Conservation (phyloP, 2,797 vertebrate species). For the Tauraco hartlaubi region DNA sequence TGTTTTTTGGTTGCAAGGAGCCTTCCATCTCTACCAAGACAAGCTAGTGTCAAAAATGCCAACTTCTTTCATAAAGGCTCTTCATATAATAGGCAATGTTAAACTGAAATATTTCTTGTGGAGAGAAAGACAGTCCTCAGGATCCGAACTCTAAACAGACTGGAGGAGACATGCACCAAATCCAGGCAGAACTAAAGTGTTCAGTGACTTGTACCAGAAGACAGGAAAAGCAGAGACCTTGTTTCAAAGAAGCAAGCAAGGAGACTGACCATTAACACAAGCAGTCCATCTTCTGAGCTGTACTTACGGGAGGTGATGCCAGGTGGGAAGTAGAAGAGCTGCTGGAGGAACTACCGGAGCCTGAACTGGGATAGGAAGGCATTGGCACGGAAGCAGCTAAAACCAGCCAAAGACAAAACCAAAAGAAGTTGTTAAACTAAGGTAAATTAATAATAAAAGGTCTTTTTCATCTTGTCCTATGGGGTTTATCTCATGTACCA, state of each 20-base stretch:
- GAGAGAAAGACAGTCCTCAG: not conserved
- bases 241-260: not conserved
- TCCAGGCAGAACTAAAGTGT: not conserved
- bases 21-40: not conserved
- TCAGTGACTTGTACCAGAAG: not conserved
- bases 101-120: not conserved
- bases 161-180: not conserved
- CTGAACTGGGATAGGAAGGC: constrained; percentile 88
- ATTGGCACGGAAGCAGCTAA: constrained; percentile 87
- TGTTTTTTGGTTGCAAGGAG: not conserved
- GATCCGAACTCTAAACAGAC: not conserved
- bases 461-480: not conserved
- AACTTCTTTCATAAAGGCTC: not conserved
- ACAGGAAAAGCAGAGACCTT: not conserved
- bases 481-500: not conserved
- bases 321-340: constrained; percentile 91
- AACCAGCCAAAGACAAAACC: constrained; percentile 12
- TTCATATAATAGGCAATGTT: not conserved
- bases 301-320: constrained; percentile 91
- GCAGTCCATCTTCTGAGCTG: not conserved
- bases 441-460: not conserved
- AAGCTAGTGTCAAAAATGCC: not conserved
- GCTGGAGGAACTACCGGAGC: constrained; percentile 91
- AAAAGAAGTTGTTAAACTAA: not conserved
- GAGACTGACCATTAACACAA: not conserved